A percentile compares a stretch with the other conserved stretches of the same genome.
phyloP scores from a whole-genome alignment of 2,888 invertebrate species.

The Allygus modestus region DNA sequence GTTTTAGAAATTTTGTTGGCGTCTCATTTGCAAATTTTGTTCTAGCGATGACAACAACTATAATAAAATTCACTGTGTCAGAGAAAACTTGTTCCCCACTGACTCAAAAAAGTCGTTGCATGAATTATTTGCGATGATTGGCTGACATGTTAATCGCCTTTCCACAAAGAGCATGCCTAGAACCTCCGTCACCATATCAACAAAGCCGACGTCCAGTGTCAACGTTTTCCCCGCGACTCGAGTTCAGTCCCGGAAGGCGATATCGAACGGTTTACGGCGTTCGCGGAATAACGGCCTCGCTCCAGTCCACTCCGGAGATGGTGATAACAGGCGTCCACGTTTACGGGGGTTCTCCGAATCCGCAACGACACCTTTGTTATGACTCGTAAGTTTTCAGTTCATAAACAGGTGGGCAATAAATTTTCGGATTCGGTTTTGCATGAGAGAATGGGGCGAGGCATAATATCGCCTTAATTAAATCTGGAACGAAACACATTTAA shows the following conservation, averaged over 20 bases:
- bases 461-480: conserved; percentile 52
- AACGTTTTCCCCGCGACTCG: neutral
- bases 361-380: conserved; percentile 59
- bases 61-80: too few relatives aligned
- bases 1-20: too few relatives aligned
- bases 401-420: conserved; percentile 58
- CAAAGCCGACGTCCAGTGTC: neutral
- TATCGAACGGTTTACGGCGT: conserved; percentile 43
- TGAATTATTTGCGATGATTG: too few relatives aligned
- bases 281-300: conserved; percentile 52
- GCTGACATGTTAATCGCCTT: too few relatives aligned
- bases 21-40: too few relatives aligned
- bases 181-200: neutral
- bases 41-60: too few relatives aligned
- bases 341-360: conserved; percentile 55
- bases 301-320: conserved; percentile 15
- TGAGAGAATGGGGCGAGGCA: conserved; percentile 3
- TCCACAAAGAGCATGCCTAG: too few relatives aligned
- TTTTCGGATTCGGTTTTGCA: conserved; percentile 37
- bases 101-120: too few relatives aligned
- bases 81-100: too few relatives aligned
- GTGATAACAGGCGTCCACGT: conserved; percentile 32
- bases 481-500: conserved; percentile 44
- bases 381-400: conserved; percentile 60
- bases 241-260: conserved; percentile 16